phyloP scores from a whole-genome alignment of 1,140 invertebrate species.

The Hylyphantes graminicola region DNA sequence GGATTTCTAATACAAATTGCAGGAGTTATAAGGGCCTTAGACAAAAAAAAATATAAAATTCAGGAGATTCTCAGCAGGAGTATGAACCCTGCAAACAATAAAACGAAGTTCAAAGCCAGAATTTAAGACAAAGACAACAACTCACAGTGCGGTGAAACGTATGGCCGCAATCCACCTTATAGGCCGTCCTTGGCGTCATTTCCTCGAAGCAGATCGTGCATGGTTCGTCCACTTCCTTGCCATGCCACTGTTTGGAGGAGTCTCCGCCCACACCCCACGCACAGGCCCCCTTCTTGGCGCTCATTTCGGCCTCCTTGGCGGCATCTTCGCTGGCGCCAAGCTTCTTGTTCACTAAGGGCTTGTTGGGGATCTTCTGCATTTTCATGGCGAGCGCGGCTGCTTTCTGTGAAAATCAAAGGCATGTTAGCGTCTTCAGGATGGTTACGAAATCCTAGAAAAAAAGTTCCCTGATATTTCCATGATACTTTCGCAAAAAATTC shows the following conservation, averaged over 20 bases:
- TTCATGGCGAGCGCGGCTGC: no score
- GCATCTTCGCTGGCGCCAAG: neutral
- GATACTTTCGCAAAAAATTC: no score
- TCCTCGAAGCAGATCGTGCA: constrained; percentile 41
- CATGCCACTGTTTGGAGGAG: constrained; percentile 18
- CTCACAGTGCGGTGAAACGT: constrained; percentile 32
- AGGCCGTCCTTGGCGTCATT: neutral
- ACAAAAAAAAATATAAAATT: no score
- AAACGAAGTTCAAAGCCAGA: no score
- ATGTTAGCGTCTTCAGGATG: no score
- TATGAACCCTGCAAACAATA: no score
- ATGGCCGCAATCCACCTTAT: constrained; percentile 47
- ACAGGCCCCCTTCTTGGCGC: neutral
- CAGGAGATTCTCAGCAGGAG: no score
- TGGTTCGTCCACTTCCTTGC: neutral
- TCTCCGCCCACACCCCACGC: neutral
- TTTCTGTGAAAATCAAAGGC: no score
- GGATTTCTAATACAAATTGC: no score
- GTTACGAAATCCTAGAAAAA: no score
- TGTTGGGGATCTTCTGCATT: neutral
- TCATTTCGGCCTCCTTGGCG: neutral
- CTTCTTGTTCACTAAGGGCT: constrained; percentile 8
- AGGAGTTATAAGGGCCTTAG: no score
- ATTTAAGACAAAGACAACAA: neutral
- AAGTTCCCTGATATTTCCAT: no score